A percentile compares a stretch with the other conserved stretches of the same genome.
Evolutionary conservation across 2,888 invertebrate genomes (phyloP).

Genomic region (Pristionchus entomophagus): DNA sequence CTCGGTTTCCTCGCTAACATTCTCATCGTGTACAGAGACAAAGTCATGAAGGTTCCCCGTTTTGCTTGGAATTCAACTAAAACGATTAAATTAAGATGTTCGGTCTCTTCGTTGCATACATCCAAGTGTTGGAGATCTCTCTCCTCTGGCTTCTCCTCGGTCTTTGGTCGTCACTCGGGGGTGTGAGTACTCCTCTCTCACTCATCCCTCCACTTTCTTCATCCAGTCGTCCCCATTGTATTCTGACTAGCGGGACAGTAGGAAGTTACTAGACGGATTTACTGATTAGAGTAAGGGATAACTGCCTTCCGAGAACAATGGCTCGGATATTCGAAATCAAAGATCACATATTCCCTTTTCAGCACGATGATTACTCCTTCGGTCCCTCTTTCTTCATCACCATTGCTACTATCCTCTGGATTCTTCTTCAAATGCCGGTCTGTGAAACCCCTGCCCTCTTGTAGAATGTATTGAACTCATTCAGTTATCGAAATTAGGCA

Average conservation of each 20-base stretch:
- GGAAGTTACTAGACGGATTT: too few species aligned
- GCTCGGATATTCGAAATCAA: too few species aligned
- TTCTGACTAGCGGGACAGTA: too few species aligned
- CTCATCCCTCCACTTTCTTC: not conserved
- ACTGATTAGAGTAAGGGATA: too few species aligned
- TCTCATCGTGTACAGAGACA: too few species aligned
- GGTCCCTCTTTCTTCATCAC: not conserved
- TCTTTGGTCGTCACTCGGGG: not conserved
- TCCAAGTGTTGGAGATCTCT: not conserved
- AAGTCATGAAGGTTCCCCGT: too few species aligned
- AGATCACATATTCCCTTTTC: not conserved
- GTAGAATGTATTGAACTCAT: not conserved
- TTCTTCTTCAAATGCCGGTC: not conserved
- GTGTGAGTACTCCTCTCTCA: not conserved
- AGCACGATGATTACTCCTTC: not conserved
- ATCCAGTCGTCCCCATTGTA: not conserved
- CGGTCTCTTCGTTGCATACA: not conserved
- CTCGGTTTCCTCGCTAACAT: too few species aligned
- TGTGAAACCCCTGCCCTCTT: not conserved
- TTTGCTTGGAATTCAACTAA: too few species aligned
- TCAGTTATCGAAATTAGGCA: not conserved
- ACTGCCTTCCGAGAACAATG: too few species aligned
- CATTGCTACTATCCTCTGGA: not conserved
- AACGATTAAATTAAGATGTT: not conserved
- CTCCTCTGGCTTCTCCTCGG: not conserved